Evolutionary conservation across 1,140 invertebrate genomes (phyloP), one percentile per base, ranked within the genome.

Genomic region (Monochamus saltuarius): DNA sequence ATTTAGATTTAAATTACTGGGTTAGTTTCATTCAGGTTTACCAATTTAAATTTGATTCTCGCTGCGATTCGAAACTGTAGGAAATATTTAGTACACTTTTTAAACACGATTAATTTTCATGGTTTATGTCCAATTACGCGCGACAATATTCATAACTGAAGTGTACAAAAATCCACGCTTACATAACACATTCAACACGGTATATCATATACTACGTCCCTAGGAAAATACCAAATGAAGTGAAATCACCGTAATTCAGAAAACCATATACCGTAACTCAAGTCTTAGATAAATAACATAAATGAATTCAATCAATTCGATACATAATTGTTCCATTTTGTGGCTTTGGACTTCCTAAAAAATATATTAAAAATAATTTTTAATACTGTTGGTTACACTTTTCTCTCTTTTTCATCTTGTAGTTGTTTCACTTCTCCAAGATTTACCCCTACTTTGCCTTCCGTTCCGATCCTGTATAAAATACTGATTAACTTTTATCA

Each of bases 261-360:
- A 46, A 43, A 55, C 17, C 17, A 61, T 29, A 16, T 22, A 61
- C 43, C 59, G 43, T 47, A 38, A 54, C 50, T 17, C 47, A 54
- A 54, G 22, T n/a, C 7, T 35, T 14, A 49, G 46, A 61, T 46
- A 54, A 61, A 46, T 39, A 54, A 59, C 50, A 29, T 39, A 59
- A 59, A 49, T 59, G 51, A 59, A 59, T 51, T 47, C 49, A 68
- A 68, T 68, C 66, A 62, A 68, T 68, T 68, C 61, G 66, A 66
- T 64, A 50, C 64, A 47, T 66, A 56, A 64, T 64, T 56, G 66
- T 65, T 68, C 56, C 61, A 68, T 61, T 68, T 64, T 56, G 64
- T 62, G 61, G 63, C 65, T 67, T 59, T 59, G 58, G 59, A 65
- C 64, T 39, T 58, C 56, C 49, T 61, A 17, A 50, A 68, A 65